These are phyloP conservation scores for Orthosia incerta DNA, from an alignment of 2,888 invertebrate species.

Conservation along the genomic window DNA sequence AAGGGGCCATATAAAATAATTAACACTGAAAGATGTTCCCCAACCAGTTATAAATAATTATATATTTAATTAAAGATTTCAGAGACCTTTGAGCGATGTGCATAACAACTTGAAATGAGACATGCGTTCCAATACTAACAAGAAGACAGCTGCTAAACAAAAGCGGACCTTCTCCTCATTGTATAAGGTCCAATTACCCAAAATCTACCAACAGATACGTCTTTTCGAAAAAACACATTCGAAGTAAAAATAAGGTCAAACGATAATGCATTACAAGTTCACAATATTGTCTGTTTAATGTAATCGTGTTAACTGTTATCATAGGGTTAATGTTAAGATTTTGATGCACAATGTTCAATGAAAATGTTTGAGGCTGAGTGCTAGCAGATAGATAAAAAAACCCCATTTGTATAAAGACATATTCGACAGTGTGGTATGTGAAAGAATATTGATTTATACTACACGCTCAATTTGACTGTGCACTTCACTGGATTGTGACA, in stretches of 20 bases:
- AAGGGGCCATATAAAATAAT: slow-evolving; percentile 1
- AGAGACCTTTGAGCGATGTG: neutral
- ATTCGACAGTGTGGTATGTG: slow-evolving; percentile 46
- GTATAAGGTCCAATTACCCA: neutral
- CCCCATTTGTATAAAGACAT: slow-evolving; percentile 66
- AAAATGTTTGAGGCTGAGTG: slow-evolving; percentile 73
- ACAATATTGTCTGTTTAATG: slow-evolving; percentile 81
- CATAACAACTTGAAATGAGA: neutral
- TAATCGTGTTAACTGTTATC: slow-evolving; percentile 86
- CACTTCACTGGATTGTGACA: too few species aligned
- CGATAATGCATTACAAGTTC: slow-evolving; percentile 82
- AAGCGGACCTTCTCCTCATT: neutral
- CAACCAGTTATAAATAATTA: neutral
- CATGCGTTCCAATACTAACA: neutral
- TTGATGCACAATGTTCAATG: slow-evolving; percentile 85
- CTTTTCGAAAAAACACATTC: slow-evolving; percentile 68
- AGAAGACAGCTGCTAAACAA: neutral
- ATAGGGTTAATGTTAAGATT: slow-evolving; percentile 81
- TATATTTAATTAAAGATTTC: neutral
- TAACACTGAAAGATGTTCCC: neutral
- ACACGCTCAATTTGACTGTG: too few species aligned
- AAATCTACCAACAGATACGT: slow-evolving; percentile 72
- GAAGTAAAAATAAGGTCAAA: slow-evolving; percentile 76
- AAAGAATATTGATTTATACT: slow-evolving; percentile 50
- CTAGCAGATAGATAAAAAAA: slow-evolving; percentile 64